phyloP scores from a whole-genome alignment of 1,140 invertebrate species.

The Papilio dardanus region DNA sequence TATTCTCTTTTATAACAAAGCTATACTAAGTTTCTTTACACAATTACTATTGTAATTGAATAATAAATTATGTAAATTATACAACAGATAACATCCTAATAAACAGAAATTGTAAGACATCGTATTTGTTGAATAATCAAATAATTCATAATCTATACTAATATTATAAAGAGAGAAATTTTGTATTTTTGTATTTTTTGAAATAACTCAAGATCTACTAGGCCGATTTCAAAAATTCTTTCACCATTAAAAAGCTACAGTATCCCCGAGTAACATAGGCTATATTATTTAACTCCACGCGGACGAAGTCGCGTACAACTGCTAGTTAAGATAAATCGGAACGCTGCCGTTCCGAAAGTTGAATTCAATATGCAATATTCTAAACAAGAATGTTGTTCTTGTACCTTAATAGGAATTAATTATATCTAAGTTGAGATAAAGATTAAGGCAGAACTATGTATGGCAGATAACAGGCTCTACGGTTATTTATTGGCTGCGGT shows the following conservation, averaged over 20 bases:
- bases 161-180: no score
- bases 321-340: conserved; percentile 10
- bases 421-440: conserved; percentile 69
- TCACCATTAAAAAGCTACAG: no score
- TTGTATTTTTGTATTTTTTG: no score
- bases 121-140: conserved; percentile 3
- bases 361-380: conserved; percentile 50
- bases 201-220: no score
- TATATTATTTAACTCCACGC: no score
- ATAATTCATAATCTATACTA: not conserved
- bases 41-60: not conserved
- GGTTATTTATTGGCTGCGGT: conserved; percentile 54
- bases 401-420: conserved; percentile 72
- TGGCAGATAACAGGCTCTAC: conserved; percentile 49
- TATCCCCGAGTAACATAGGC: no score
- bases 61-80: not conserved
- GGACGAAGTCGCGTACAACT: no score
- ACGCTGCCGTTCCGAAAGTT: conserved; percentile 31
- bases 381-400: conserved; percentile 66
- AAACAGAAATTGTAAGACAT: conserved; percentile 16
- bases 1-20: not conserved
- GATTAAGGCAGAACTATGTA: conserved; percentile 37
- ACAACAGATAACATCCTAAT: not conserved
- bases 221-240: no score
- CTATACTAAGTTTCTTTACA: not conserved